phyloP scores from a whole-genome alignment of 1,140 invertebrate genomes.

The Drosophila kanapiae region DNA sequence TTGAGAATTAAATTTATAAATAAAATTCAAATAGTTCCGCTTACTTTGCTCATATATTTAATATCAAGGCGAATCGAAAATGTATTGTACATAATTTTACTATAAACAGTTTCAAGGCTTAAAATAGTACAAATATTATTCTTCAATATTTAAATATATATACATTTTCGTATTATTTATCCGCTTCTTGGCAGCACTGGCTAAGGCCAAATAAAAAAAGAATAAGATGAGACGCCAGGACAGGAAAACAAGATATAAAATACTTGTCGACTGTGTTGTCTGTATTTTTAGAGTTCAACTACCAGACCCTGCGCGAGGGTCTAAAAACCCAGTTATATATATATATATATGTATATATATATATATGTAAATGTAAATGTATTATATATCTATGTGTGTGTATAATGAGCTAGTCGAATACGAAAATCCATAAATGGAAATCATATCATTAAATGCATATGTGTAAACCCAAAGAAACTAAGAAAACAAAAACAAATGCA shows the following conservation, averaged over 20 bases:
- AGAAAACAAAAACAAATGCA: slow-evolving; percentile 30
- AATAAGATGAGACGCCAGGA: slow-evolving; percentile 12
- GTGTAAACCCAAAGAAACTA: slow-evolving; percentile 33
- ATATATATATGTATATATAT: too few species aligned
- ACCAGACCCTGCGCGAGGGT: slow-evolving; percentile 56
- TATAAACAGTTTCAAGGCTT: neutral
- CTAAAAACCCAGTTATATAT: slow-evolving; percentile 55
- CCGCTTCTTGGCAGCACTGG: neutral
- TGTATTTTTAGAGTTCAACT: slow-evolving; percentile 76
- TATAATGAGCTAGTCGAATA: slow-evolving; percentile 54
- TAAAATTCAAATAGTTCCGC: neutral
- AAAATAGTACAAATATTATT: neutral
- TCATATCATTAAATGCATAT: slow-evolving; percentile 80
- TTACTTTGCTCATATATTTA: neutral
- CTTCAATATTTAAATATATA: neutral
- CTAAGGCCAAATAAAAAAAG: slow-evolving; percentile 11
- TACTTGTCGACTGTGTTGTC: slow-evolving; percentile 48
- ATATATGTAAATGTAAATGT: slow-evolving; percentile 41
- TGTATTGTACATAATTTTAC: neutral
- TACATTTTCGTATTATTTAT: neutral
- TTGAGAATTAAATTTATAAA: neutral
- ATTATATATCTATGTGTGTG: slow-evolving; percentile 53
- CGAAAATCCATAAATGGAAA: slow-evolving; percentile 58
- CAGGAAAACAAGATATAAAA: slow-evolving; percentile 28
- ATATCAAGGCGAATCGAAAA: neutral